Base-by-base conservation (phyloP, 2,113 vertebrate genomes). In the Sinocyclocheilus rhinocerous region DNA sequence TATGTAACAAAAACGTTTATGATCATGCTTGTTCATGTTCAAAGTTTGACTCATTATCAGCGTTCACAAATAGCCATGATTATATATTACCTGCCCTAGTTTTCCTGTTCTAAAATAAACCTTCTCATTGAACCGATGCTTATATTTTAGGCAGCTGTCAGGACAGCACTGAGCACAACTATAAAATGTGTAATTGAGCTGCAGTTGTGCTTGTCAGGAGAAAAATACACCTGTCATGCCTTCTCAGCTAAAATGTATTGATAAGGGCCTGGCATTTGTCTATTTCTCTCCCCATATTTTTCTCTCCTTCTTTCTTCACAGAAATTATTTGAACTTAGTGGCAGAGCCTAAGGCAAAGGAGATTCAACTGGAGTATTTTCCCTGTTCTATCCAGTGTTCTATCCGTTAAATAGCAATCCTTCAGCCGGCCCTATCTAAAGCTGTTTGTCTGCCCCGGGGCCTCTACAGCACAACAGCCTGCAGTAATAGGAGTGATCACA, bases 51-150 rank as follows among this genome's bases (percentile, higher is more conserved):
- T 84, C 76, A 78, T 69, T 77, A 50, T 24, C 29, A 84, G 33
- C 15, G 82, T 42, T 11, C 76, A 76, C 81, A 76, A 72, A 91
- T 90, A 91, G 80, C 86, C 85, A 89, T 93, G 91, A 93, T 93
- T 93, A 92, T 90, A 91, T 86, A 84, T 48, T 88, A 93, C 90
- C 91, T 93, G 92, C 77, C 90, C 90, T 89, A 90, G 76, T 91
- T 94, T 90, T 87, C 91, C 88, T 82, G 85, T 88, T 92, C 92
- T 90, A 82, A 92, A 93, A 93, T 92, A 94, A 92, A 91, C 76
- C 84, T 91, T 57, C 73, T 90, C 85, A 92, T 89, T 91, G 89
- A 94, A 90, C 92, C 94, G 92, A 94, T 94, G 92, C 93, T 92
- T 91, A 90, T 86, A 89, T 93, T 92, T 94, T 90, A 90, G 88